These are phyloP conservation scores for Drosophila sulfurigaster DNA, from an alignment of 1,140 invertebrate species.

Conservation along the genomic window DNA sequence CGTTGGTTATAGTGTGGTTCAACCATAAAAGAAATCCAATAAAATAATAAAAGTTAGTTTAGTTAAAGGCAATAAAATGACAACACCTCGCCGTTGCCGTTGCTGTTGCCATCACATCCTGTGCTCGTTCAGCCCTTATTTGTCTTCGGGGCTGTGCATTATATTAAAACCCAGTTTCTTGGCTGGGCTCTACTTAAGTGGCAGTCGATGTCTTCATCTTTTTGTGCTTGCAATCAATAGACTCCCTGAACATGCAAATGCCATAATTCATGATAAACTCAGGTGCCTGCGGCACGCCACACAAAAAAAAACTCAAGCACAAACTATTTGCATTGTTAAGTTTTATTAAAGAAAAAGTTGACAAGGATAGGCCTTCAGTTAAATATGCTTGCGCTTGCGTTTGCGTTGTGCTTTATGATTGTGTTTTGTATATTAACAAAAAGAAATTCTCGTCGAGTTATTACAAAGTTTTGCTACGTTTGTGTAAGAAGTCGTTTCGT, in stretches of 20 bases:
- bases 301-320: not conserved
- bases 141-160: conserved; percentile 18
- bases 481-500: not conserved
- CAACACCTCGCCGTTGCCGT: conserved; percentile 53
- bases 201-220: not conserved
- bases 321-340: conserved; percentile 23
- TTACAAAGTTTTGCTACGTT: conserved; percentile 39
- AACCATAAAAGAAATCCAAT: conserved; percentile 50
- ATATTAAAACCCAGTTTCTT: conserved; percentile 17
- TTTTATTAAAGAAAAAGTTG: conserved; percentile 7
- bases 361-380: conserved; percentile 24
- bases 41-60: conserved; percentile 79
- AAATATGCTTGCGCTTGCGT: not conserved
- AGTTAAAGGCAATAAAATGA: conserved; percentile 77
- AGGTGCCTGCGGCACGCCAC: not conserved
- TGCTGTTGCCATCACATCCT: not conserved
- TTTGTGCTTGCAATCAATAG: not conserved
- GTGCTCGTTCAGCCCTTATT: conserved; percentile 5
- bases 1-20: not conserved
- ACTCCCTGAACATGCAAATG: not conserved
- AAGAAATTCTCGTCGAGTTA: conserved; percentile 27
- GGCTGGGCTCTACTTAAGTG: not conserved
- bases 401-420: conserved; percentile 12
- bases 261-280: not conserved
- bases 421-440: conserved; percentile 23